Conservation (phyloP, 2,113 vertebrate species). For the Dinomys branickii region DNA sequence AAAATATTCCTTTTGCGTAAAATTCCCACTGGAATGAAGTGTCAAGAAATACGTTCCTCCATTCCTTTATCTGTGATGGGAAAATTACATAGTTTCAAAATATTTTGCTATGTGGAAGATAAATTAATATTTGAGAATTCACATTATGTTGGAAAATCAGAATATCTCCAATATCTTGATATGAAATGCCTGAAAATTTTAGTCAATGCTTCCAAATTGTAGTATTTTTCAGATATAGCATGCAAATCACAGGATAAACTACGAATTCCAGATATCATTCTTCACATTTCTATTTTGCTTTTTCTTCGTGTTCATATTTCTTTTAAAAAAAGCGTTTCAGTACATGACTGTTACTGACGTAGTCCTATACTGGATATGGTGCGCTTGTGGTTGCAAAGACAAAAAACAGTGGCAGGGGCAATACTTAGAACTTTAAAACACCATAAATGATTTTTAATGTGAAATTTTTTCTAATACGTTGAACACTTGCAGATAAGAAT, state of each 20-base stretch:
- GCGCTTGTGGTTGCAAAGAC: background rate
- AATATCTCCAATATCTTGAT: background rate
- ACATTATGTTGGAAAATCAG: background rate
- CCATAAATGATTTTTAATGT: background rate
- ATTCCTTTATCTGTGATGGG: conserved; percentile 30
- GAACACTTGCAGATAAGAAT: background rate
- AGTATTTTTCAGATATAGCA: background rate
- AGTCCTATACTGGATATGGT: background rate
- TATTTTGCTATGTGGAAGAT: conserved; percentile 54
- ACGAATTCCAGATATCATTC: background rate
- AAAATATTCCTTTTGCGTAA: conserved; percentile 73
- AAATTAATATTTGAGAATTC: conserved; percentile 55
- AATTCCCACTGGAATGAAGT: conserved; percentile 71
- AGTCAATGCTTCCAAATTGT: background rate
- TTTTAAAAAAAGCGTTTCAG: background rate
- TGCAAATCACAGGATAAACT: background rate
- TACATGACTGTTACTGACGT: background rate
- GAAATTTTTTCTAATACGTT: background rate
- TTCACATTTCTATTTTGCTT: background rate
- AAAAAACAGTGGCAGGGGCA: background rate
- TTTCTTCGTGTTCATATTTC: background rate
- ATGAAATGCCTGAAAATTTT: background rate
- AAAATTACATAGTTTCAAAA: conserved; percentile 69
- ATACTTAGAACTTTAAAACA: background rate
- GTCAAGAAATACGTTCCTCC: conserved; percentile 59